A percentile compares a stretch with the other conserved stretches of the same genome.
These are phyloP conservation scores for Melanaphis sacchari DNA, from an alignment of 1,140 invertebrate genomes.

Conservation along the genomic window DNA sequence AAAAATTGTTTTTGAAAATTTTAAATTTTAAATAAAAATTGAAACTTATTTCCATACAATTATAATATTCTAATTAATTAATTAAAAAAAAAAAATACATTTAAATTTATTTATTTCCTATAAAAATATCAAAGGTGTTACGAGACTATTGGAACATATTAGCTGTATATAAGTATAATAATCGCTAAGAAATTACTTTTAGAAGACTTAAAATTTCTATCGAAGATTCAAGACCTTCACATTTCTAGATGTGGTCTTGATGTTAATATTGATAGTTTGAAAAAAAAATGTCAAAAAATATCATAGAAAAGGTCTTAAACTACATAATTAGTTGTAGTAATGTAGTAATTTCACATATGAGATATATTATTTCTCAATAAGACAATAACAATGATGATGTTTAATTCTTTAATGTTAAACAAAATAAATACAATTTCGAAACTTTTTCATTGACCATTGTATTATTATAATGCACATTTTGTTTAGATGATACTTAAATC, in stretches of 20 bases:
- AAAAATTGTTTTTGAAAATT: too few relatives aligned
- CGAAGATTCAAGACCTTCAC: not conserved
- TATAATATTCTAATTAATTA: too few relatives aligned
- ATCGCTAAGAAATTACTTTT: too few relatives aligned
- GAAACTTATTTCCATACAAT: too few relatives aligned
- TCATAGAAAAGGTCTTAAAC: not conserved
- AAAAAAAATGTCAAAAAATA: not conserved
- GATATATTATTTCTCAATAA: not conserved
- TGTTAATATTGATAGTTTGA: not conserved
- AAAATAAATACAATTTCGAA: not conserved
- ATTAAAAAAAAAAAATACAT: too few relatives aligned
- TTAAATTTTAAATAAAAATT: too few relatives aligned
- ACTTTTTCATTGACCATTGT: not conserved
- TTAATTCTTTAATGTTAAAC: not conserved
- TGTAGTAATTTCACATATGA: not conserved
- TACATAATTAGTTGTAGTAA: not conserved
- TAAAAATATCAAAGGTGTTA: too few relatives aligned
- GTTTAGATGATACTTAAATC: not conserved
- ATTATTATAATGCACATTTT: not conserved
- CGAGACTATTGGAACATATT: too few relatives aligned
- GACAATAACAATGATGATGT: not conserved
- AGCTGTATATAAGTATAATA: too few relatives aligned
- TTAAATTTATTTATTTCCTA: too few relatives aligned
- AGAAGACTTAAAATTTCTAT: too few relatives aligned
- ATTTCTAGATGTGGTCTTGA: not conserved